A percentile compares a stretch with the other conserved stretches of the same genome.
phyloP scores from a whole-genome alignment of 1,140 invertebrate species.

The Anastatus disparis region DNA sequence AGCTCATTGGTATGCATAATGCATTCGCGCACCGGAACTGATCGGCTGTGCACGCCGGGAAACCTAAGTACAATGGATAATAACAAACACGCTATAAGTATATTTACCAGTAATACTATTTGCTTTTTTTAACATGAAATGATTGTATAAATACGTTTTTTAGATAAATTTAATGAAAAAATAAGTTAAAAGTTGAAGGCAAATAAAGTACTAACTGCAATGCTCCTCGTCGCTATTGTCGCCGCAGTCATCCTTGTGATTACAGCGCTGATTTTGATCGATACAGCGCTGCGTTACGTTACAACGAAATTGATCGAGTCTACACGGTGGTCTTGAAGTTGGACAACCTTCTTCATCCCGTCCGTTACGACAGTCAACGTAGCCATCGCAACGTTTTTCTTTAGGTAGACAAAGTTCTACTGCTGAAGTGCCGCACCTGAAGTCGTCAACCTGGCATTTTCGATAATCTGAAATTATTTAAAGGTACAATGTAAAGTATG shows the following conservation, averaged over 20 bases:
- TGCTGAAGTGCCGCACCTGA: conserved; percentile 75
- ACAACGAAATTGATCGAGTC: conserved; percentile 90
- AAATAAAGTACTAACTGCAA: conserved; percentile 77
- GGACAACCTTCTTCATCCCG: conserved; percentile 85
- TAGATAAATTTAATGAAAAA: no score
- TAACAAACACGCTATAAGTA: background rate
- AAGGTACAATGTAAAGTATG: no score
- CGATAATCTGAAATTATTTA: conserved; percentile 81
- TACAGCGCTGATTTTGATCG: conserved; percentile 83
- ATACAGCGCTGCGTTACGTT: conserved; percentile 85
- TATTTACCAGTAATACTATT: no score
- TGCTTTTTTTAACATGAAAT: no score
- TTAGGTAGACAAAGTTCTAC: conserved; percentile 84
- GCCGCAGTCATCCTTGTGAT: conserved; percentile 89
- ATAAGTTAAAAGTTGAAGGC: background rate
- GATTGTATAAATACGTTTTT: no score
- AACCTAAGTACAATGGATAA: conserved; percentile 77
- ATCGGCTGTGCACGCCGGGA: conserved; percentile 87
- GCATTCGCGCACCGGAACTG: conserved; percentile 95
- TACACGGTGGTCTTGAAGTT: conserved; percentile 68
- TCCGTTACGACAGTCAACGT: conserved; percentile 85
- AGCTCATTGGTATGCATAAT: conserved; percentile 87
- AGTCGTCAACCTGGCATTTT: conserved; percentile 85
- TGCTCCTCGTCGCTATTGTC: conserved; percentile 90
- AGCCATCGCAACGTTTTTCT: conserved; percentile 90